Evolutionary conservation across 2,888 invertebrate genomes (phyloP), one percentile per base, ranked within the genome.

Genomic region (Lysandra bellargus): DNA sequence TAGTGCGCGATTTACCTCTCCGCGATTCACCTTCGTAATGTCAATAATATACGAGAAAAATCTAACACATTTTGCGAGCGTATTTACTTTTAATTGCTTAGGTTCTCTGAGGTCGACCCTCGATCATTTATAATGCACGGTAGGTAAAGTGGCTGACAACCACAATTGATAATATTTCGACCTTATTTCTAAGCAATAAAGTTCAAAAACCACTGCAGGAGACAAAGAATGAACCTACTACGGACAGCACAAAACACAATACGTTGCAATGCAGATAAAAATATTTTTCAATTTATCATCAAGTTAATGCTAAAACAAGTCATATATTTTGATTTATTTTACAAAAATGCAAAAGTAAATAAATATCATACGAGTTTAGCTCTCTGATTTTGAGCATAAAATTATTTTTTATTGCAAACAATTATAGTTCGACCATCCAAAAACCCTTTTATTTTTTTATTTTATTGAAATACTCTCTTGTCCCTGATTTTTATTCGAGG

Each of bases 21-120:
- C 4, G 4, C 37, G 37, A 37, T 40, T 40, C 1, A 40, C 40
- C 40, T 40, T 40, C 4, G 6, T 40, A 40, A 40, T 40, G 40
- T 40, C 40, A 40, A 40, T 40, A 40, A 40, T 40, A 40, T 40
- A 40, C 40, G 40, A 40, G 40, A 40, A 40, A 60, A 17, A 60
- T 17, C 14, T n/a, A 60, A 60, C 57, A 60, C n/a, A 60, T 60
- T 60, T 49, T 14, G 5, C n/a, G 4, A n/a, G n/a, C 4, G 60
- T n/a, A 60, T 60, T n/a, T 60, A 60, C 60, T n/a, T 60, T 60
- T 60, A 60, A 60, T 60, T 60, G 60, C 60, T 60, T 4, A 60
- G 60, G 60, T 60, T 6, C 60, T 60, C n/a, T 60, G 60, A 60
- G 60, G 60, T 60, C 60, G n/a, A 60, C n/a, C 60, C 14, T 60